Conservation (phyloP, 1,140 invertebrate genomes). For the Eciton burchellii region DNA sequence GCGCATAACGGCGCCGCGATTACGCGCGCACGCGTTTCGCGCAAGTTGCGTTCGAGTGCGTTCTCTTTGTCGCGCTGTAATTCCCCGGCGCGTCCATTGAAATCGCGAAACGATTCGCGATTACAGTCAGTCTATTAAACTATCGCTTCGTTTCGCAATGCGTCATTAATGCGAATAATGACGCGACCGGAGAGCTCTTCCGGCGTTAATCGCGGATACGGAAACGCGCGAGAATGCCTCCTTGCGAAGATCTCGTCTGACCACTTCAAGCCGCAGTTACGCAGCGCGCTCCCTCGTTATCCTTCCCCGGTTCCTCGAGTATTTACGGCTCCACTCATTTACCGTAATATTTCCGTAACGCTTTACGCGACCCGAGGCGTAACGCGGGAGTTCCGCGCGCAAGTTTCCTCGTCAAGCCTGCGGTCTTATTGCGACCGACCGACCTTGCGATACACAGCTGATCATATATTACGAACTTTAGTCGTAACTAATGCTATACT, state of each 20-base stretch:
- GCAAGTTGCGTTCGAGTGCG: slow-evolving; percentile 20
- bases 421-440: slow-evolving; percentile 70
- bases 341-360: slow-evolving; percentile 28
- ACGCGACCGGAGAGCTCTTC: too few species aligned
- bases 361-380: slow-evolving; percentile 34
- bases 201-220: too few species aligned
- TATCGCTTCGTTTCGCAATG: background rate
- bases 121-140: slow-evolving; percentile 29
- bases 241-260: background rate
- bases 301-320: slow-evolving; percentile 8
- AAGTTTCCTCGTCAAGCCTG: slow-evolving; percentile 71
- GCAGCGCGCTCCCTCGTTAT: too few species aligned
- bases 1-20: background rate
- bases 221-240: too few species aligned
- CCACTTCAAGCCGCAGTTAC: background rate
- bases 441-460: slow-evolving; percentile 65
- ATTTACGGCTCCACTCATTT: slow-evolving; percentile 38
- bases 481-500: slow-evolving; percentile 71
- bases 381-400: slow-evolving; percentile 63
- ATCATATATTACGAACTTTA: slow-evolving; percentile 75
- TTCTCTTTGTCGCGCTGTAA: slow-evolving; percentile 16
- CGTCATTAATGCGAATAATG: background rate
- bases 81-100: background rate
- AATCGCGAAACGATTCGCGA: slow-evolving; percentile 31
- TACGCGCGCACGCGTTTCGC: background rate